Base-by-base conservation (phyloP, 2,797 vertebrate species). In the Microctenopoma lineatum region DNA sequence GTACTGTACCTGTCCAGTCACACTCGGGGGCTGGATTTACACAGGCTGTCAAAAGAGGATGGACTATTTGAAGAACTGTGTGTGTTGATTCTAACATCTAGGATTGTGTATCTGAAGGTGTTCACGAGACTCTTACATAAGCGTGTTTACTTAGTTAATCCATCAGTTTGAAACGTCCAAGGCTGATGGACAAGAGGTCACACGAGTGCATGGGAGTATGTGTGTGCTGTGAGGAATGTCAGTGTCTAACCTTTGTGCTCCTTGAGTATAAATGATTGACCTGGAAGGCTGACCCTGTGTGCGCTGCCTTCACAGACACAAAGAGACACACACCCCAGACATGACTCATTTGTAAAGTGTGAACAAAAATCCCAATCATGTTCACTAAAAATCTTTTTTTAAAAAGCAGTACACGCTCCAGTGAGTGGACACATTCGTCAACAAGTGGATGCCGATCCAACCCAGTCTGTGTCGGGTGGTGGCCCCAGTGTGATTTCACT, bases 121-220 rank as follows among this genome's bases (percentile, higher is more conserved):
- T 79, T 77, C 71, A 82, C 74, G 32, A 73, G 74, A 62, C 51
- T 16, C 59, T 72, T 85, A 82, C 55, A 81, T 83, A 87, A 89
- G 81, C 79, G 66, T 83, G 81, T 89, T 90, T 85, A 71, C 73
- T 85, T 67, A 57, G 79, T 77, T 80, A 67, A 84, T 77, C 80
- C 67, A 55, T 42, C 54, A 58, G 73, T 62, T 64, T n/a, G 54
- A 5, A n/a, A 70, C 16, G 75, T 73, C 63, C 44, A 66, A 73
- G 68, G 63, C 34, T 1, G n/a, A 75, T 51, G 60, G 69, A 55
- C 50, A 21, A 54, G 58, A 68, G 85, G 67, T 74, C 64, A 70
- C 75, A 65, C 34, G 46, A 15, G 64, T 54, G 48, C 57, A 60
- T 45, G 59, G 48, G 54, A 36, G 50, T 62, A 5, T 18, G 18